Base-by-base conservation (phyloP, 2,113 vertebrate species). In the Myocastor coypus region DNA sequence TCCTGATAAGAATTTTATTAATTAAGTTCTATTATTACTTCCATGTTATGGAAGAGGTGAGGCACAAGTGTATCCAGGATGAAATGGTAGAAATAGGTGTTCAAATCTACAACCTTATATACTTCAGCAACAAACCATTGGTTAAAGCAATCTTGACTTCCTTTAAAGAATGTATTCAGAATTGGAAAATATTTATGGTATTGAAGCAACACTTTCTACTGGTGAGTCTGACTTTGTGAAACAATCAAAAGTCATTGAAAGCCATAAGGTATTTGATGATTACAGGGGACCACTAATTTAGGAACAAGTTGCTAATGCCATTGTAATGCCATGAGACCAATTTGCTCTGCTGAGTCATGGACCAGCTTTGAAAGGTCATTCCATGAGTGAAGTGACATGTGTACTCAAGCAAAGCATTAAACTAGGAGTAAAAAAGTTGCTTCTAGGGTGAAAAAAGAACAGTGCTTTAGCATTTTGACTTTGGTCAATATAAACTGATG, bases 231-330 rank as follows among this genome's bases (percentile, higher is more conserved):
- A 96, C 73, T 96, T 83, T 57, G 28, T 71, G 59, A 89, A 82
- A 94, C 42, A 96, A 96, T 97, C 81, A 96, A 86, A 97, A 96
- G 75, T 96, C 82, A 46, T 93, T 95, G 80, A 84, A 86, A 89
- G 26, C 73, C 28, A 3, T 50, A 69, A 87, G 71, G 42, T 71
- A 57, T 37, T 13, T 64, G 66, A 50, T 55, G 57, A 89, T 92
- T 17, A 88, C 14, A 80, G 82, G 83, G 42, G 68, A 71, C 63
- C 42, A 7, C 80, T 46, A 63, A 34, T 83, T 75, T 87, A 63
- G 88, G 86, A 83, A 69, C 83, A 94, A 91, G 88, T 14, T 92
- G 68, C 80, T 61, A 87, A 50, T 85, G 40, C 86, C 89, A 91
- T 28, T 37, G 37, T 80, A 83, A 40, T 61, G 81, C 81, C 26